Base-by-base conservation (phyloP, 2,888 invertebrate species). In the Chorisops tibialis region DNA sequence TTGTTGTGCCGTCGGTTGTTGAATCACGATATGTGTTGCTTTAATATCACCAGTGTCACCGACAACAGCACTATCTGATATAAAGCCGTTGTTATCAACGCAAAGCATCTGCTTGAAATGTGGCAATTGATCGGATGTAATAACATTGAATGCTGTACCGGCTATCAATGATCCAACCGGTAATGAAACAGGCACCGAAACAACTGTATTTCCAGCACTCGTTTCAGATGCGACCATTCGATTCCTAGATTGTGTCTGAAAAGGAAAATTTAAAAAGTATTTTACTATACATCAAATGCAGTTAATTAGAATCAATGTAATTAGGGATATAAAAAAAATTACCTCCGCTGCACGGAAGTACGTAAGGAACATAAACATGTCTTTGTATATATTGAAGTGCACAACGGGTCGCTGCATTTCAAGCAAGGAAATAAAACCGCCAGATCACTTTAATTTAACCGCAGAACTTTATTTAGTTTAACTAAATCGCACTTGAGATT, bases 81-180 rank as follows among this genome's bases (percentile, higher is more conserved):
- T 84, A 74, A 90, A 91, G 37, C 89, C 89, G 75, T 91, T 91
- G 75, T 90, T 91, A 73, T 91, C 91, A 66, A 91, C 90, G 74
- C 91, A 92, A 73, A 92, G 76, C 85, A 91, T 88, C 68, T 90
- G 90, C 74, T 91, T 90, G 73, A 91, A 89, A 75, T 91, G 87
- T 71, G 89, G 89, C 73, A 92, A 77, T 74, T 91, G 90, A 71
- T 92, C 91, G 37, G 89, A 86, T 24, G 91, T 89, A 76, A 92
- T 91, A 72, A 91, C 91, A 81, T 91, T 92, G 79, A 89, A 91
- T 45, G 91, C 87, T 67, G 89, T 87, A 38, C 87, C 87, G 59
- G 89, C 83, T 73, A 92, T 88, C 72, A 92, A 85, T 19, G 90
- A 89, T 56, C 89, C 90, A 66, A 91, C 89, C 24, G 90, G 90